Percentiles rank a stretch among this genome's conserved stretches.
phyloP scores from a whole-genome alignment of 2,113 vertebrate species.

The Abramis brama region DNA sequence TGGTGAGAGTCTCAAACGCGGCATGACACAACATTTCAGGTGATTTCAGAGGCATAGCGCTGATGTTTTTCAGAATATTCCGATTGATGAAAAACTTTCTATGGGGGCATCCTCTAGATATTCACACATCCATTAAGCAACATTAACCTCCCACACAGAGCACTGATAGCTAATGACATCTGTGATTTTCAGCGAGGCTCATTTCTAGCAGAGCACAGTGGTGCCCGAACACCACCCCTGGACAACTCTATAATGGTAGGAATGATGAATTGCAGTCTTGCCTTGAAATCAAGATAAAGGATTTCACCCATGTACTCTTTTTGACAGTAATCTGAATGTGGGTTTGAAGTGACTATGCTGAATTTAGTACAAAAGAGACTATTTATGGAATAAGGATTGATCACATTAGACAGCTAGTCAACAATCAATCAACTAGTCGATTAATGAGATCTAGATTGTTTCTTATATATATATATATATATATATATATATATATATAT shows the following conservation, averaged over 20 bases:
- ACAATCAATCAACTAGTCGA: not conserved
- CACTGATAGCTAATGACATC: constrained; percentile 57
- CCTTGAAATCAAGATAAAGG: constrained; percentile 38
- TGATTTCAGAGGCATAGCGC: constrained; percentile 26
- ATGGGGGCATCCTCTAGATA: constrained; percentile 33
- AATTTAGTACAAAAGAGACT: not conserved
- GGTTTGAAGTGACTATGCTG: not conserved
- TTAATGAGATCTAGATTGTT: not conserved
- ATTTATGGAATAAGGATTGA: not conserved
- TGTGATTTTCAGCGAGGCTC: constrained; percentile 51
- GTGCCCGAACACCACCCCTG: constrained; percentile 50
- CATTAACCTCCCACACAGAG: constrained; percentile 60
- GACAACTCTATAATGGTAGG: constrained; percentile 53
- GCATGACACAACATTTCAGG: constrained; percentile 47
- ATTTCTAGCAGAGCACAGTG: constrained; percentile 54
- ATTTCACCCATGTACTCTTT: constrained; percentile 32
- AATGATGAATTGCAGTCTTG: constrained; percentile 49
- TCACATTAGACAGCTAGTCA: not conserved
- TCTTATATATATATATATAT: not conserved
- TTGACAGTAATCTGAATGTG: constrained; percentile 28
- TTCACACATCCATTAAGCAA: constrained; percentile 39
- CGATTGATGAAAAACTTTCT: constrained; percentile 36
- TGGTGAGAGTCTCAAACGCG: not conserved
- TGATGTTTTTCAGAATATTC: constrained; percentile 19
- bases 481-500: too few species aligned